Percentiles rank a stretch among this genome's conserved stretches.
Conservation (phyloP, 2,113 vertebrate species). For the Pelvicachromis taeniatus region DNA sequence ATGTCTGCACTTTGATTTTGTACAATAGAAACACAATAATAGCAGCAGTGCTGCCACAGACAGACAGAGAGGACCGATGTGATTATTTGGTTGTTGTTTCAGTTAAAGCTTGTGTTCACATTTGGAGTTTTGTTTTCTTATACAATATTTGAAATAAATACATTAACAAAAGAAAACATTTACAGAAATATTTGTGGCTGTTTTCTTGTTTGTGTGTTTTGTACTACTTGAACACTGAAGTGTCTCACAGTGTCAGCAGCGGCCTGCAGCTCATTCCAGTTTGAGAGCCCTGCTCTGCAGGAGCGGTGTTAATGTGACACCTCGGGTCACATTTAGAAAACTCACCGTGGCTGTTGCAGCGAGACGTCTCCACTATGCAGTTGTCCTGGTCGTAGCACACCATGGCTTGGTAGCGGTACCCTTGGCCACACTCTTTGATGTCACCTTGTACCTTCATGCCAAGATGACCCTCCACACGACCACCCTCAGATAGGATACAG, state of each 20-base stretch:
- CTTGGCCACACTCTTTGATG: conserved; percentile 92
- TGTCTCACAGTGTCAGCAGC: fast-evolving
- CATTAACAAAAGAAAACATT: not conserved
- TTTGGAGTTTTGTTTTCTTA: not conserved
- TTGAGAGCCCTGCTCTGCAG: not conserved
- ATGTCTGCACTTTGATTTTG: too few relatives aligned
- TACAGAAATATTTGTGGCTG: not conserved
- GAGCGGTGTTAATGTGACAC: not conserved
- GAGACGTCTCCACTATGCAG: conserved; percentile 88
- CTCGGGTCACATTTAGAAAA: not conserved
- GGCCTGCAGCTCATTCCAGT: not conserved
- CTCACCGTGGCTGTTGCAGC: conserved; percentile 96
- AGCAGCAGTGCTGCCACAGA: too few relatives aligned
- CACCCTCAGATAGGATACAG: conserved; percentile 89
- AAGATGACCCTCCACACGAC: conserved; percentile 77
- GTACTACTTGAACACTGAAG: not conserved
- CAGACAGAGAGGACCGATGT: too few relatives aligned
- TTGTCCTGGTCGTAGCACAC: conserved; percentile 94
- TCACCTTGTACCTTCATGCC: conserved; percentile 91
- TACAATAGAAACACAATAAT: too few relatives aligned
- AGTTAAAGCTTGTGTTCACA: not conserved
- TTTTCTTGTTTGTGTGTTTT: not conserved
- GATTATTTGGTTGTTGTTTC: too few relatives aligned
- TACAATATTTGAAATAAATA: not conserved
- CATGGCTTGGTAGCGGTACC: conserved; percentile 95